Evolutionary conservation across 2,797 vertebrate species (phyloP), one percentile per base, ranked within the genome.

Genomic region (Characodon lateralis): DNA sequence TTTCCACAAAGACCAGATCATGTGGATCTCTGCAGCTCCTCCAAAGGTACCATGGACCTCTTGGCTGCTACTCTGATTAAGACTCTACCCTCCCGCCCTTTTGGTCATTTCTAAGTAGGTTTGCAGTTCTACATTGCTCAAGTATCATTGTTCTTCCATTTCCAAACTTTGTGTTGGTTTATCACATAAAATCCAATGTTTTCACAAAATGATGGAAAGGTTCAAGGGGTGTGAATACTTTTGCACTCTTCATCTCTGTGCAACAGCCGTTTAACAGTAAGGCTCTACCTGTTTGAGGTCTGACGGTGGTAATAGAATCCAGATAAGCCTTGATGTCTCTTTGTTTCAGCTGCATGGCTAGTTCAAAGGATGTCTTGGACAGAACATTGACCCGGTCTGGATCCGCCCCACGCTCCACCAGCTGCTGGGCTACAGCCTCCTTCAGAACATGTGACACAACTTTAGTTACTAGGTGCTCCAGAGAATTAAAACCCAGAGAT

Each of bases 321-420:
- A 99, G 91, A 79, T 97, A 98, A 77, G 95, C 93, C 77, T 96
- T 97, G 85, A 99, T 93, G 74, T 98, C 98, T 88, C 97, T 97
- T 90, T 98, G 96, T 70, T 96, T 96, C 41, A 97, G 92, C 88
- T 97, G 96, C 83, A 98, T 95, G 3, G 98, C 96, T 0, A 99
- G 93, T 91, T 99, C 97, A 58, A 99, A 98, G 13, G 98, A 95
- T 0, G 98, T 99, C 94, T 98, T 97, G 80, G 96, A 96, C 76
- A 98, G 93, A 4, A 96, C 96, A 0, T 97, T 97, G 81, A 97
- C 86, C 72, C 97, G 95, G 93, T 99, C 97, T 0, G 97, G 96
- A 89, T 98, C 96, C n/a, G 97, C 97, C 35, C 98, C 98, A 0
- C 96, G 96, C 89, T 98, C 97, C 74, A 97, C 91, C 82, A 99